Evolutionary conservation across 2,797 vertebrate genomes (phyloP), one percentile per base, ranked within the genome.

Genomic region (Enteromius fasciolatus): DNA sequence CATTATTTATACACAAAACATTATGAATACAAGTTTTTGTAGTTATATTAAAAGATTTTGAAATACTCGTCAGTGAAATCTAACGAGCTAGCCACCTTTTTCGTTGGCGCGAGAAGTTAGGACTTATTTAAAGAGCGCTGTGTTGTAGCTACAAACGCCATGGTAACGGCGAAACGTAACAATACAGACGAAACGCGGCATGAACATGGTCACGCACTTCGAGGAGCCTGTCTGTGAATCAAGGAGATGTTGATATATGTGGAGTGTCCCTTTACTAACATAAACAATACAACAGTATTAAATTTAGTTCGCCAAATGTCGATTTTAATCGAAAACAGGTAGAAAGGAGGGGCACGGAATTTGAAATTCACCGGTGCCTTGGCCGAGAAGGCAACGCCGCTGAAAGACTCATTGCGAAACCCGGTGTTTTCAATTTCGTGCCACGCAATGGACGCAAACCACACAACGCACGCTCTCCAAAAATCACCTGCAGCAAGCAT

Each of bases 331-430:
- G 25, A 3, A 67, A 82, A 68, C 72, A 25, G 31, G 74, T 46
- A 63, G 86, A 80, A 91, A 93, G 91, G 94, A 93, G 91, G 92
- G 92, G 92, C 92, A 91, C 89, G 86, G 89, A 44, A 76, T 89
- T 90, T 89, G 82, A 90, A 89, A 90, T 87, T 78, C 91, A 92
- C 94, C 93, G 94, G 94, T 84, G 64, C 86, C 89, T 85, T 81
- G 90, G 84, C 90, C 84, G 72, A 78, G 70, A 77, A 85, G 82
- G 90, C 91, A 90, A 90, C 85, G 76, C 78, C 89, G 67, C 91
- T 91, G 92, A 94, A 57, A 78, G 80, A 90, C 88, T 93, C 92
- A 91, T 92, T 93, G 92, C 81, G 78, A 72, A 68, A 72, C 75
- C 78, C 78, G 84, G 74, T 77, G 84, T 68, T 81, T 78, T 72